Evolutionary conservation across 2,797 vertebrate species (phyloP), one percentile per base, ranked within the genome.

Genomic region (Molossus alvarezi): DNA sequence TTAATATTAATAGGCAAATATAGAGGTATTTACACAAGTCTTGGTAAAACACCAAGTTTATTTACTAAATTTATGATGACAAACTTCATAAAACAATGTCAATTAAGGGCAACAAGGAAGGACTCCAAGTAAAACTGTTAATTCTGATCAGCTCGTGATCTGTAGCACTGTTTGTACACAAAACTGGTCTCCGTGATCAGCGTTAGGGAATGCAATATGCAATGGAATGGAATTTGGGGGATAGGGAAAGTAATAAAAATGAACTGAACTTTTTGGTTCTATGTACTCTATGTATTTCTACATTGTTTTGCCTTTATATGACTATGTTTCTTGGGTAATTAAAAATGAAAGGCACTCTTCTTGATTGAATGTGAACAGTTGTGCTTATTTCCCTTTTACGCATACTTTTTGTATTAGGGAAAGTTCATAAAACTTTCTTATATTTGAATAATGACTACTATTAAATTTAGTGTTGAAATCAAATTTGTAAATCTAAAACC

Each of bases 311-410:
- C 41, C 51, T 41, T 29, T n/a, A 58, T 37, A 82, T 17, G 27
- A 48, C 20, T 64, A 14, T 67, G 17, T 33, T 95, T 87, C 89
- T 87, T 23, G 0, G 33, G 20, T 57, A 62, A 62, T 58, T 79
- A 62, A 82, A 81, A 91, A 57, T 33, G 65, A 67, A 89, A 91
- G 33, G 77, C 15, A 48, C 6, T 94, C 12, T 73, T 51, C n/a
- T 71, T 62, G 9, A 53, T 72, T 17, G 3, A 55, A 71, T 12
- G 15, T 72, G 69, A 81, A 87, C 2, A n/a, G 20, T 21, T 81
- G 13, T 58, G 51, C 17, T 95, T 94, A 25, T 64, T 92, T 45
- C 69, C n/a, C n/a, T 81, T 95, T 89, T 41, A 69, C 25, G 33
- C 25, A 6, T 41, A 95, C 53, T 57, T 89, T 91, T 51, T 75